Evolutionary conservation across 2,797 vertebrate genomes (phyloP).

Genomic region (Tadarida brasiliensis): DNA sequence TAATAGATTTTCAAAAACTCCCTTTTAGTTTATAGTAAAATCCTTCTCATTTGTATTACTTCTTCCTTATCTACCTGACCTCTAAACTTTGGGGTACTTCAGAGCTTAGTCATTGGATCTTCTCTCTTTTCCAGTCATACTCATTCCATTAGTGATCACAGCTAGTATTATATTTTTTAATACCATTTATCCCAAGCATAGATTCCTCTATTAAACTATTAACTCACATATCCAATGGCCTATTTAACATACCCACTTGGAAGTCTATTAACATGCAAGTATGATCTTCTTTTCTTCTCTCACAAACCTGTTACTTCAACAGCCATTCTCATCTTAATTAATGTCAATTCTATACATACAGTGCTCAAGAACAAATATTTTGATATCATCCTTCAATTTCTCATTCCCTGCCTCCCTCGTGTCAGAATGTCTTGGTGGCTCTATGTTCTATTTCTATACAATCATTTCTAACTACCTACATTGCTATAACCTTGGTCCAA

Average conservation of each 20-base stretch:
- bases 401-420: neutral
- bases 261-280: slow-evolving; percentile 31
- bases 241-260: neutral
- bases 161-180: neutral
- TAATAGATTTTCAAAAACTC: neutral
- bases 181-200: neutral
- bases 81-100: neutral
- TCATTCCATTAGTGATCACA: neutral
- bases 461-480: neutral
- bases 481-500: neutral
- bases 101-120: neutral
- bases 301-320: neutral
- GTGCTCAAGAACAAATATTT: slow-evolving; percentile 7
- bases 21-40: neutral
- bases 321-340: neutral
- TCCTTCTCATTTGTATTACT: too few species aligned
- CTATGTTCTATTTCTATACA: neutral
- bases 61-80: neutral
- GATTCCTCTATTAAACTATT: neutral
- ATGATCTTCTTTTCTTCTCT: neutral
- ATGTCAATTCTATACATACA: neutral
- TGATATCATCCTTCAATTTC: neutral
- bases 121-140: neutral
- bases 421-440: neutral
- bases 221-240: neutral